phyloP scores from a whole-genome alignment of 64 coral and sea anemone species.

The Stichodactyla mertensii region DNA sequence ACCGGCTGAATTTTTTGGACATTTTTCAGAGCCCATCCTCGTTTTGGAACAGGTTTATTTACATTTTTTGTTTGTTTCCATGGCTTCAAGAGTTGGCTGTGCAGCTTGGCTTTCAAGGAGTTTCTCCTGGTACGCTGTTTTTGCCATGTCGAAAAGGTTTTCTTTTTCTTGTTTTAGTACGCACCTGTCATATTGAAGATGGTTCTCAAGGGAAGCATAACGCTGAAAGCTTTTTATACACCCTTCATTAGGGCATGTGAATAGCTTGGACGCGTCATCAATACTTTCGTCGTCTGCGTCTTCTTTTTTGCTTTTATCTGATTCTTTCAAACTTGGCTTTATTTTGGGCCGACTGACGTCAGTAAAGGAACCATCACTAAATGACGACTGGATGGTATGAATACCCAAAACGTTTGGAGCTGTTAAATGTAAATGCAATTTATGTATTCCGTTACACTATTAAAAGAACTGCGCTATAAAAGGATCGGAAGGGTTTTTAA shows the following conservation, averaged over 20 bases:
- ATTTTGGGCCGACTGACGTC: neutral
- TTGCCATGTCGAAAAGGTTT: neutral
- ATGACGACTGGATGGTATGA: neutral
- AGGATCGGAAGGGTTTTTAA: neutral
- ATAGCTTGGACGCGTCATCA: constrained; percentile 9
- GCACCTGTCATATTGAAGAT: constrained; percentile 27
- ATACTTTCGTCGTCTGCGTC: neutral
- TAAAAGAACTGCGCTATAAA: constrained; percentile 6
- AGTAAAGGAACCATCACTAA: neutral
- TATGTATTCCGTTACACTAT: neutral
- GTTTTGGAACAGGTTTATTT: neutral
- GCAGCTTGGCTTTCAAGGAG: neutral
- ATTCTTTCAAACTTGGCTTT: neutral
- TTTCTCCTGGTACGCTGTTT: neutral
- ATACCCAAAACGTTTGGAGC: neutral
- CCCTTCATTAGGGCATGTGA: constrained; percentile 20
- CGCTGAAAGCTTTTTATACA: constrained; percentile 15
- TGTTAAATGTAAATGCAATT: neutral
- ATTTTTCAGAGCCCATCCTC: constrained; percentile 45
- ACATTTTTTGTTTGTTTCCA: neutral
- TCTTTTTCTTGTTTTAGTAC: constrained; percentile 6
- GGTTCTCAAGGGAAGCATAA: constrained; percentile 13
- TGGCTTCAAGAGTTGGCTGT: constrained; percentile 8
- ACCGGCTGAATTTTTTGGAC: constrained; percentile 16
- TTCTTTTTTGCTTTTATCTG: neutral